Evolutionary conservation across 2,797 vertebrate species (phyloP), one percentile per base, ranked within the genome.

Genomic region (Tenualosa thibaudeaui): DNA sequence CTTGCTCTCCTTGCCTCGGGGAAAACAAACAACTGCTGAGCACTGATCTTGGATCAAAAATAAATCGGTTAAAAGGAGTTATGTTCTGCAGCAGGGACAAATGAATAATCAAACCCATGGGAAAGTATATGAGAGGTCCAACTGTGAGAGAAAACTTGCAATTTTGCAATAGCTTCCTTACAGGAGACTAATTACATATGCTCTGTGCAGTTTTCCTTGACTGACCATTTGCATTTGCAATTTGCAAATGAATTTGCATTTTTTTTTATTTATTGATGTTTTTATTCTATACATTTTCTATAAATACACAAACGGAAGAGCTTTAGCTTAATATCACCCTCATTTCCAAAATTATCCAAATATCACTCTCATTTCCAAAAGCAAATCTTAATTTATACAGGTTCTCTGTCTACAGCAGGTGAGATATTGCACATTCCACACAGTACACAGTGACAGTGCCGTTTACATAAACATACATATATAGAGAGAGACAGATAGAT

Each of bases 1-100:
- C 89, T 90, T 90, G 88, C 81, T 88, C 84, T 90, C 53, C 86
- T 78, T 88, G 88, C 88, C 90, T 90, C 31, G 0, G 81, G 89
- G 84, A 86, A 53, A 88, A 85, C 86, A 88, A 87, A 88, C 53
- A 85, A 83, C 85, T 89, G 86, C 86, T 88, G 87, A 89, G 88
- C 91, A 87, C 90, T 90, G 1, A 78, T 19, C 37, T 37, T 78
- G 71, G 37, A 78, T 78, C 71, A 78, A 85, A 82, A 65, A 88
- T 68, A 84, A 82, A 83, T 89, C 5, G 46, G 43, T 83, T 86
- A 15, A 87, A 87, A 89, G 75, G 37, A 56, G 43, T 82, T 82
- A 62, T 84, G 82, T 85, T 83, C 51, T 81, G 83, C 85, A 85
- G 60, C 84, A 7, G 43, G 81, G 54, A 87, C 84, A 87, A 81